Base-by-base conservation (phyloP, 2,113 vertebrate genomes). In the Osmerus eperlanus region DNA sequence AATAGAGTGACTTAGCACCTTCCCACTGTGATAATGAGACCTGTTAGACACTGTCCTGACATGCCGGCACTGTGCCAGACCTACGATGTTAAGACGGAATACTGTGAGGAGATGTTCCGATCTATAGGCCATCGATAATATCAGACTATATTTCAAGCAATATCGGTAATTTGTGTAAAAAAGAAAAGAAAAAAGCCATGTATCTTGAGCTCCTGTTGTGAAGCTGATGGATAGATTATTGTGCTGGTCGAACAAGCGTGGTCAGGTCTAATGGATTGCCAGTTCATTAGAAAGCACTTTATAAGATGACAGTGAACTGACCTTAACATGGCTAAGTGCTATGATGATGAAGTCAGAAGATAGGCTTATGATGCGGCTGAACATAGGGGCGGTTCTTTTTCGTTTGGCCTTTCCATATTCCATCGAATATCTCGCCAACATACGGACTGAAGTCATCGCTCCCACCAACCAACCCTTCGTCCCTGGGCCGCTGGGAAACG, bases 1-100 rank as follows among this genome's bases (percentile, higher is more conserved):
- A 21, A 76, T 87, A 78, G 82, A 87, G 86, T 80, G 70, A 76
- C 68, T 70, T 70, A 77, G 72, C 79, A 81, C 81, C 73, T 72
- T 83, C 72, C 36, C 68, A 74, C 68, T 51, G 75, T 78, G 73
- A 81, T 87, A 84, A 85, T 86, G 79, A 85, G 68, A 68, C 67
- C 70, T 76, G 72, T 81, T 77, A 19, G 69, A 73, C 80, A 73
- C 86, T 77, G 11, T 71, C 54, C 67, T 78, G 75, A 76, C 67
- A 71, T 67, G 75, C 65, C 25, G 55, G 15, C 2, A 41, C 53
- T 41, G 36, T 5, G 1, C 36, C 7, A 41, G 7, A 41, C 5
- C 36, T 41, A 5, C 36, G 4, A 4, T 32, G 2, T 32, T 32
- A 32, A 32, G 29, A 32, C 29, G 29, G 29, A 32, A 32, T 32